Evolutionary conservation across 2,113 vertebrate species (phyloP).

Genomic region (Nyctereutes procyonoides): DNA sequence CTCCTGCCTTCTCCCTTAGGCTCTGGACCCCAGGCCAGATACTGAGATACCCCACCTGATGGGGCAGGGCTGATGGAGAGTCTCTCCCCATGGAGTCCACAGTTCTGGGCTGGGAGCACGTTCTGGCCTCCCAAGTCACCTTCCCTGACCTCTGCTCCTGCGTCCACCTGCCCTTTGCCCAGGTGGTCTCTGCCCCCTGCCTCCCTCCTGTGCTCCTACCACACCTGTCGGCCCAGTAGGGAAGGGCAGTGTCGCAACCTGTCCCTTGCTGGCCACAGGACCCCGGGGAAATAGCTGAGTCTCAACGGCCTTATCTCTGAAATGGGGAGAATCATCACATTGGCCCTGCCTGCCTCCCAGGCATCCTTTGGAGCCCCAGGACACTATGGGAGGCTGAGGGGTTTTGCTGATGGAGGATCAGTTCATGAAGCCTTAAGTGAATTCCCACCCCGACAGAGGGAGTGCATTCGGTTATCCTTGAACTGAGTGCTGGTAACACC

Average conservation of each 20-base stretch:
- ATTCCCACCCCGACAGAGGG: not conserved
- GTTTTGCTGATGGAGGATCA: not conserved
- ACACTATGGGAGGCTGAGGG: not conserved
- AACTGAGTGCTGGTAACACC: no score
- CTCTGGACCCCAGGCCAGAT: not conserved
- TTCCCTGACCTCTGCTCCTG: not conserved
- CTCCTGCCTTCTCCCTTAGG: not conserved
- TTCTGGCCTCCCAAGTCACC: not conserved
- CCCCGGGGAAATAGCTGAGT: not conserved
- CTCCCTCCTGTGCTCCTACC: not conserved
- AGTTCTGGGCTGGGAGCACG: not conserved
- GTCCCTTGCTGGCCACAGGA: not conserved
- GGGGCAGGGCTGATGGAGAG: not conserved
- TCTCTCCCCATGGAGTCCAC: not conserved
- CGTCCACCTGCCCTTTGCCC: not conserved
- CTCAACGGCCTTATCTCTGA: not conserved
- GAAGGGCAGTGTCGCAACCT: not conserved
- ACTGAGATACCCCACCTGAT: not conserved
- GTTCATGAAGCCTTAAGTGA: not conserved
- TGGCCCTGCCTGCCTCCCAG: not conserved
- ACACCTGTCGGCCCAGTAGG: no score
- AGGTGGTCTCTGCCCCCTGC: accelerated
- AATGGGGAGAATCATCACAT: not conserved
- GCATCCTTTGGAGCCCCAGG: not conserved
- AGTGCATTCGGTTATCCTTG: not conserved